Conservation (phyloP, 2,888 invertebrate genomes). For the Dione juno region DNA sequence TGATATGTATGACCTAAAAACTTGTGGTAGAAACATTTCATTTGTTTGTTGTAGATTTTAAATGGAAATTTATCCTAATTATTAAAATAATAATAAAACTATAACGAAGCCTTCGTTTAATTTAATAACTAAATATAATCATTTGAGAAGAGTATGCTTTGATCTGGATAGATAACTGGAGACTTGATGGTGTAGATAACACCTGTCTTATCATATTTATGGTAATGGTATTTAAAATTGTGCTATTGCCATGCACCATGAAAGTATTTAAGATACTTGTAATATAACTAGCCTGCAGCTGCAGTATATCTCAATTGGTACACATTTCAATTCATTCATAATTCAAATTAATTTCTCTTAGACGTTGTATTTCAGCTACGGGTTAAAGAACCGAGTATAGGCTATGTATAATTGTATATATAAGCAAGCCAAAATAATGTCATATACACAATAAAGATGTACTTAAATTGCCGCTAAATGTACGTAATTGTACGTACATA, state of each 20-base stretch:
- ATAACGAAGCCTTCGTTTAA: no score
- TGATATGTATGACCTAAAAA: constrained; percentile 16
- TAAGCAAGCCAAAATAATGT: not conserved
- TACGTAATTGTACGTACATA: not conserved
- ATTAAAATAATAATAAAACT: no score
- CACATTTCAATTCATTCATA: not conserved
- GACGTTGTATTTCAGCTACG: not conserved
- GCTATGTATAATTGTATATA: no score
- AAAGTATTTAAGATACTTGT: not conserved
- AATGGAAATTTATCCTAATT: not conserved
- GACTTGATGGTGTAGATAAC: not conserved
- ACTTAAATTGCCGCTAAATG: not conserved
- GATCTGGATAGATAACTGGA: not conserved
- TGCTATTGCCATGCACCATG: not conserved
- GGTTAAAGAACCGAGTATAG: not conserved
- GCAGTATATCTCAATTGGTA: not conserved
- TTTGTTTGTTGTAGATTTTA: not conserved
- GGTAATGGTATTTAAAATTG: not conserved
- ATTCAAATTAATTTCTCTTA: not conserved
- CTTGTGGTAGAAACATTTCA: not conserved
- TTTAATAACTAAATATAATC: no score
- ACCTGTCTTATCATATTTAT: no score
- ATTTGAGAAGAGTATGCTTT: not conserved
- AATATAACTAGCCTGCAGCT: not conserved
- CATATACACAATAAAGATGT: not conserved